Evolutionary conservation across 2,113 vertebrate genomes (phyloP).

Genomic region (Sinocyclocheilus maitianheensis): DNA sequence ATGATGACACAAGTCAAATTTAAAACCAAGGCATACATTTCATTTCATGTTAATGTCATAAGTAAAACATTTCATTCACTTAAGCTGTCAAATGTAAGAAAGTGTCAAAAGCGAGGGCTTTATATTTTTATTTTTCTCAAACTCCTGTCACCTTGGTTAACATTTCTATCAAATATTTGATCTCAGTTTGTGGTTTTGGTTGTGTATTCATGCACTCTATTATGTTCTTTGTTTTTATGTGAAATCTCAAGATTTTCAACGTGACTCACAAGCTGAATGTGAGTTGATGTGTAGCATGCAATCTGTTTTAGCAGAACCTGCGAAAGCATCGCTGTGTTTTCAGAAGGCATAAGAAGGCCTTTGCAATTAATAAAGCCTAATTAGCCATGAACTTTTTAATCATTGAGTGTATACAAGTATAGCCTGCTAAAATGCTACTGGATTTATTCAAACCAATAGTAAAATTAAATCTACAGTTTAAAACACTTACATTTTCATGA

Average conservation of each 20-base stretch:
- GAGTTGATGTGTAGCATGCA: not conserved
- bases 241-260: not conserved
- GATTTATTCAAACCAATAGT: not conserved
- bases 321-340: not conserved
- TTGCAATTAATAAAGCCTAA: not conserved
- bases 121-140: not conserved
- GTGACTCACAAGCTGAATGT: conserved; percentile 8
- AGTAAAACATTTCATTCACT: not conserved
- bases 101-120: not conserved
- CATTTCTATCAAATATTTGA: not conserved
- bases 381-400: conserved; percentile 5
- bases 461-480: not conserved
- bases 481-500: too few relatives aligned
- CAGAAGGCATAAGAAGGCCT: not conserved
- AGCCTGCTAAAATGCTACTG: not conserved
- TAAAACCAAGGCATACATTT: too few relatives aligned
- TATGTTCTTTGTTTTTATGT: not conserved
- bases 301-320: not conserved
- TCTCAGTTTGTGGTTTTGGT: not conserved
- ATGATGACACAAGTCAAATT: not conserved
- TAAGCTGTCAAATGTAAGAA: not conserved
- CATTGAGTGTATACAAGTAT: not conserved
- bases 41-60: not conserved
- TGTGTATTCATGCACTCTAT: not conserved
- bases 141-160: not conserved